Evolutionary conservation across 2,888 invertebrate genomes (phyloP), one percentile per base, ranked within the genome.

Genomic region (Meganola albula): DNA sequence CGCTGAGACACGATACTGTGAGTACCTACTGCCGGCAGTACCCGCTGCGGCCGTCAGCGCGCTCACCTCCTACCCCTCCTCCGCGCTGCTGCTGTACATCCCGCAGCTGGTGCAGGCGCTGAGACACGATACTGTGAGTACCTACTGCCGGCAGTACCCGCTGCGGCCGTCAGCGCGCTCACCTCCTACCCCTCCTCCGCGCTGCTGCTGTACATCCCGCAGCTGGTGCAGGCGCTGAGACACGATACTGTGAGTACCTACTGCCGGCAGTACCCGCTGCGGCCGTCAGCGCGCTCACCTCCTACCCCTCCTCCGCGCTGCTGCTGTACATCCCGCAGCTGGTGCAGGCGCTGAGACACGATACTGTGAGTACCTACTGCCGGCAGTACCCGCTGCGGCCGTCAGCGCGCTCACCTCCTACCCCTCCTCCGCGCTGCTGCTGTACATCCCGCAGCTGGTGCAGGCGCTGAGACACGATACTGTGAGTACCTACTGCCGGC

Each of bases 91-190:
- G 12, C 21, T 23, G 70, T 97, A 97, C 78, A 97, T 98, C 87
- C 97, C 97, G 2, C 89, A 97, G 31, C 94, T 96, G 0, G 95
- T 96, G 0, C 97, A 98, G 70, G 97, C 95, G 74, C 97, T 97
- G 1, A 95, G 97, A 0, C 88, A 92, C 48, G 93, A 93, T 1
- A 95, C 0, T n/a, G n/a, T n/a, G n/a, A n/a, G n/a, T n/a, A 88
- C n/a, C n/a, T n/a, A n/a, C n/a, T n/a, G n/a, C n/a, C n/a, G 16
- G 16, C 6, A 16, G 16, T 16, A 16, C 6, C 6, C 16, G 6
- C 16, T 6, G 4, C 6, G 4, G 6, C 4, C 16, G 16, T 16
- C 16, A 16, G 35, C 53, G 93, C 94, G 0, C 84, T 98, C 12
- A 88, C 91, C 33, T 91, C 92, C 16, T 96, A 95, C 78, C 95